phyloP scores from a whole-genome alignment of 1,140 invertebrate genomes.

The Trichonephila clavipes region DNA sequence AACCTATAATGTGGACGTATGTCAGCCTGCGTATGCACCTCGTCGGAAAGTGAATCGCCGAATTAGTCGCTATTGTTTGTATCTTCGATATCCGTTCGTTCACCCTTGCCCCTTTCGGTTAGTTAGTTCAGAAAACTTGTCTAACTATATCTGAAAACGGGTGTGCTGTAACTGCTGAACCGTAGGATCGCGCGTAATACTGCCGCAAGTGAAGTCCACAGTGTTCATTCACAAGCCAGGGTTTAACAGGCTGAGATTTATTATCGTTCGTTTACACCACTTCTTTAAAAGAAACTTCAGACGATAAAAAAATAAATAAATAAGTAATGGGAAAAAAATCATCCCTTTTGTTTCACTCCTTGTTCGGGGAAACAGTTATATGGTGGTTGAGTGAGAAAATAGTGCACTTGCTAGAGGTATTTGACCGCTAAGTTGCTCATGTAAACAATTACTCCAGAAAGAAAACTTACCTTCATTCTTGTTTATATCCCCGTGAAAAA shows the following conservation, averaged over 20 bases:
- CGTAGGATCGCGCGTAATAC: constrained; percentile 6
- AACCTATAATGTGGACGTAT: too few species aligned
- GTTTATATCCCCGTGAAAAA: constrained; percentile 55
- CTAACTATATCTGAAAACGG: constrained; percentile 31
- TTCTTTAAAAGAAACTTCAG: constrained; percentile 44
- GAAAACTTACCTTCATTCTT: constrained; percentile 51
- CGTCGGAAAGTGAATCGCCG: neutral
- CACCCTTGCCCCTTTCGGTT: constrained; percentile 12
- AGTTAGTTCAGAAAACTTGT: constrained; percentile 9
- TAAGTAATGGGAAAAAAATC: constrained; percentile 55
- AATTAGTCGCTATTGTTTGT: neutral
- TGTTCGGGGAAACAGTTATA: constrained; percentile 71
- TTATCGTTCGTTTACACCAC: constrained; percentile 51
- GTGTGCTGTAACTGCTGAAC: constrained; percentile 2
- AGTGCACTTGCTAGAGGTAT: constrained; percentile 48
- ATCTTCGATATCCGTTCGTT: neutral
- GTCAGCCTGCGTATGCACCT: too few species aligned
- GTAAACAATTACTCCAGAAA: constrained; percentile 65
- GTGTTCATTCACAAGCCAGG: neutral
- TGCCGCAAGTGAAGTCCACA: constrained; percentile 23
- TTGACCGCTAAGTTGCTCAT: constrained; percentile 67
- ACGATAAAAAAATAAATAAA: constrained; percentile 44
- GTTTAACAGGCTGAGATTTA: constrained; percentile 43
- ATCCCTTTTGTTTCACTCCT: constrained; percentile 69
- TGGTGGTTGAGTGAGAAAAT: constrained; percentile 69